A percentile compares a stretch with the other conserved stretches of the same genome.
Conservation (phyloP, 2,797 vertebrate species). For the Emys orbicularis region DNA sequence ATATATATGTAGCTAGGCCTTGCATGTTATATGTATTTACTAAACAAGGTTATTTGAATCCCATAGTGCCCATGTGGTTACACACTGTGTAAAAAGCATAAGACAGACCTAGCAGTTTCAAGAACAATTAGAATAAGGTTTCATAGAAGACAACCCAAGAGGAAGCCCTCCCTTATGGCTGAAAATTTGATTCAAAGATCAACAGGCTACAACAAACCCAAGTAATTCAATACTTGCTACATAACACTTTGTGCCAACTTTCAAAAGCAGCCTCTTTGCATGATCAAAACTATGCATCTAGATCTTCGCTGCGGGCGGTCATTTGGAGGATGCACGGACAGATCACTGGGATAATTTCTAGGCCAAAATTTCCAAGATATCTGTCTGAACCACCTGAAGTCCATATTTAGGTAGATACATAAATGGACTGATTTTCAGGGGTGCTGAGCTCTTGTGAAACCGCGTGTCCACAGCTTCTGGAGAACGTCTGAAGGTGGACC, state of each 20-base stretch:
- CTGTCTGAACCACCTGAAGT: neutral
- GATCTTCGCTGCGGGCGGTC: neutral
- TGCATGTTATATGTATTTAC: neutral
- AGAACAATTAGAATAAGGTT: neutral
- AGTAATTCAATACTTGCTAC: neutral
- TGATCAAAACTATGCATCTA: neutral
- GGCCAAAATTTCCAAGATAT: neutral
- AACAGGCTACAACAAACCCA: neutral
- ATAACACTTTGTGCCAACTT: neutral
- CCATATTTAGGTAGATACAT: neutral
- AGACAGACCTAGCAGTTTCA: neutral
- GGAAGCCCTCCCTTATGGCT: neutral
- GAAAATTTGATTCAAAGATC: neutral
- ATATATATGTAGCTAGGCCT: neutral
- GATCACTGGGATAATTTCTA: neutral
- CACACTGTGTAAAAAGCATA: neutral
- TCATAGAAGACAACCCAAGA: neutral
- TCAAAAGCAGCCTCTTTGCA: neutral
- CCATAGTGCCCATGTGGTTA: neutral
- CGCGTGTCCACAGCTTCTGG: no score
- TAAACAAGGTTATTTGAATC: neutral
- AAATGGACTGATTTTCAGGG: neutral
- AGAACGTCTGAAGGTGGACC: no score
- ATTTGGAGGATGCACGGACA: neutral
- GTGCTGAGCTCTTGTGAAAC: neutral